Evolutionary conservation across 2,113 vertebrate genomes (phyloP), one percentile per base, ranked within the genome.

Genomic region (Xenotilapia caudafasciata): DNA sequence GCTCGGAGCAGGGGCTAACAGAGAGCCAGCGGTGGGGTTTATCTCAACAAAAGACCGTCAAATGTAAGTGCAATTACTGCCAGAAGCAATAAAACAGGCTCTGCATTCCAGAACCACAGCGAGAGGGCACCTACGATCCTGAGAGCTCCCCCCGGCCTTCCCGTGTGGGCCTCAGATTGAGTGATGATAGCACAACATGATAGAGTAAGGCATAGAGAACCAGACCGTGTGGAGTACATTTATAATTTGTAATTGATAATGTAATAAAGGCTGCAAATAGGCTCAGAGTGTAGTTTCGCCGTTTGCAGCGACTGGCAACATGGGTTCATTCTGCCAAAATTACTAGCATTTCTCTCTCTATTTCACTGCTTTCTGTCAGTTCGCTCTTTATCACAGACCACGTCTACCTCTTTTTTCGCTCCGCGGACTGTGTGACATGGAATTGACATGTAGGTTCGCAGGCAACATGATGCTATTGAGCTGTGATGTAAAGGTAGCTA

Each of bases 161-260:
- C 93, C 91, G 92, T 93, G 95, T 93, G 95, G 95, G 93, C 93
- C 93, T 91, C 94, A 85, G 56, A 90, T 94, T 96, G 95, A 96
- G 94, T 96, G 96, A 96, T 96, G 95, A 96, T 82, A 91, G 91
- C 90, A 60, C 90, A 92, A 92, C 91, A 93, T 96, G 95, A 96
- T 96, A 94, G 95, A 96, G 95, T 94, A 94, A 92, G 91, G 90
- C 92, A 62, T 58, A 31, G 90, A 94, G 85, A 93, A 95, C 82
- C 93, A 94, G 93, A 83, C 92, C 90, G 81, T 77, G 91, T 83
- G 89, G 90, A 93, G 93, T 93, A 93, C 95, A 94, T 96, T 96
- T 95, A 96, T 95, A 96, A 95, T 94, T 87, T 88, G 90, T 96
- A 96, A 96, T 96, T 96, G 96, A 96, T 96, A 96, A 96, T 92